These are phyloP conservation scores for Bhutanitis thaidina DNA, from an alignment of 2,888 invertebrate genomes.

Conservation along the genomic window DNA sequence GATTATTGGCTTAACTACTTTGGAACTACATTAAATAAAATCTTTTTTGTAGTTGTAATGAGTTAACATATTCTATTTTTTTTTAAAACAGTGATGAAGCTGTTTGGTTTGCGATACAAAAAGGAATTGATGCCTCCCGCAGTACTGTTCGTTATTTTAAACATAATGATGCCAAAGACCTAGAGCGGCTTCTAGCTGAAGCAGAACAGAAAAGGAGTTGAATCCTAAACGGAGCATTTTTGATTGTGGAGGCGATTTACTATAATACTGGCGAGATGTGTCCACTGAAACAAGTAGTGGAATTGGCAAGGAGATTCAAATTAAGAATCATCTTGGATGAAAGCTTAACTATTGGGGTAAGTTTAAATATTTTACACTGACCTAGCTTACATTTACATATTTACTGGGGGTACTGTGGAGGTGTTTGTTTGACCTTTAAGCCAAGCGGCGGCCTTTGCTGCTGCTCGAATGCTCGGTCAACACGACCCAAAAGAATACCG, in stretches of 20 bases:
- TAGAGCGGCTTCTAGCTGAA: slow-evolving; percentile 84
- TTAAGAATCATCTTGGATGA: slow-evolving; percentile 96
- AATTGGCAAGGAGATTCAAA: slow-evolving; percentile 91
- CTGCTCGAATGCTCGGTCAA: too few relatives aligned
- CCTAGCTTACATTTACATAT: too few relatives aligned
- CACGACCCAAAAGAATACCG: too few relatives aligned
- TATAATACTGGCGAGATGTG: slow-evolving; percentile 95
- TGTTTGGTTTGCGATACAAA: slow-evolving; percentile 93
- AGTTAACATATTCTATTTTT: too few relatives aligned
- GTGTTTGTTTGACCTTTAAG: too few relatives aligned
- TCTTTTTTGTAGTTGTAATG: too few relatives aligned
- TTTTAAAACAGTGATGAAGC: slow-evolving; percentile 87
- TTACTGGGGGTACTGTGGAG: too few relatives aligned
- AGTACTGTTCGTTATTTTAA: slow-evolving; percentile 90
- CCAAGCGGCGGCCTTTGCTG: too few relatives aligned
- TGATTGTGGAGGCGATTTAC: slow-evolving; percentile 96
- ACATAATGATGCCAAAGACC: slow-evolving; percentile 92
- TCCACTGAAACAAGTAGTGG: slow-evolving; percentile 89
- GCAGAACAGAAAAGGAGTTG: slow-evolving; percentile 44
- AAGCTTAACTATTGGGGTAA: slow-evolving; percentile 90
- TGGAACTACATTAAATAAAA: too few relatives aligned
- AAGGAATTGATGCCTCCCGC: slow-evolving; percentile 94
- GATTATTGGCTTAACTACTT: too few relatives aligned
- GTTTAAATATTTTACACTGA: too few relatives aligned
- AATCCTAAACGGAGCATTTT: slow-evolving; percentile 80